Conservation (phyloP, 2,797 vertebrate species). For the Steatocranus sp. region DNA sequence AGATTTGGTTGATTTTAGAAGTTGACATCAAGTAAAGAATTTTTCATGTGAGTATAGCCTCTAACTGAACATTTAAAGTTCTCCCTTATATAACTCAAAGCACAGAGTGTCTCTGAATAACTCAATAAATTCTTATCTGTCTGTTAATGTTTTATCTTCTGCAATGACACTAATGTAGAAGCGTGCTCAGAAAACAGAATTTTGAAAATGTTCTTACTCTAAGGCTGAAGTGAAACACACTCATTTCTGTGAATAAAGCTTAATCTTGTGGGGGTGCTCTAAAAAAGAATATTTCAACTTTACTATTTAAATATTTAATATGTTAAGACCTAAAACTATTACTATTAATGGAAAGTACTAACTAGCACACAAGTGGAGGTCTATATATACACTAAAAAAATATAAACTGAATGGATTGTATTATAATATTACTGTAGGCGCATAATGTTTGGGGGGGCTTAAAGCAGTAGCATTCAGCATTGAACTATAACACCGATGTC, state of each 20-base stretch:
- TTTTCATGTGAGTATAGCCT: neutral
- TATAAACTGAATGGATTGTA: neutral
- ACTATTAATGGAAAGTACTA: neutral
- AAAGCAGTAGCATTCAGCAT: neutral
- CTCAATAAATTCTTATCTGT: constrained; percentile 11
- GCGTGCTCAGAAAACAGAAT: neutral
- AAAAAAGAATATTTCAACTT: neutral
- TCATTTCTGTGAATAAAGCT: neutral
- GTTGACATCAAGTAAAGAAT: neutral
- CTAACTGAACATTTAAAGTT: neutral
- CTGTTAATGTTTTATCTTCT: constrained; percentile 55
- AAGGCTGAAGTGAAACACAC: neutral
- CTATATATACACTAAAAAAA: neutral
- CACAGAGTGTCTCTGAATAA: neutral
- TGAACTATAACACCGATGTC: constrained; percentile 13
- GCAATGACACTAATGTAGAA: neutral
- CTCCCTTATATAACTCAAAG: neutral
- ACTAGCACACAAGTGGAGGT: neutral
- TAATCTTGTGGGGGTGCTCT: neutral
- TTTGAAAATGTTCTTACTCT: neutral
- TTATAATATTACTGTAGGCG: neutral
- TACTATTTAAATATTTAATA: neutral
- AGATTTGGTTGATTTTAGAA: neutral
- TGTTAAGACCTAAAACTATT: neutral
- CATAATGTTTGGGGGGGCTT: neutral